Conservation (phyloP, 2,888 invertebrate genomes). For the Clivina fossor region DNA sequence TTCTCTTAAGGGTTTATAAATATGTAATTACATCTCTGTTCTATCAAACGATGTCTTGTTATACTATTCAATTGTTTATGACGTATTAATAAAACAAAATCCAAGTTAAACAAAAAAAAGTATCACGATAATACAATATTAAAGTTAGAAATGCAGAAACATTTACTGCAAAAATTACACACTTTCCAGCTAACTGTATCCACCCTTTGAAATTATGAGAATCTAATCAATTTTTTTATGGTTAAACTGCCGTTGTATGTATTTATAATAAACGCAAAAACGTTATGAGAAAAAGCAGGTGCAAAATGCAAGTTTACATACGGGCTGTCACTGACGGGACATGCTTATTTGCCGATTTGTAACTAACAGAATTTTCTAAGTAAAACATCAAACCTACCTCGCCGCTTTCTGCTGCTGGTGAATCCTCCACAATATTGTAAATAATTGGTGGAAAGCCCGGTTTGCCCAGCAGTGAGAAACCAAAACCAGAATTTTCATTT, state of each 20-base stretch:
- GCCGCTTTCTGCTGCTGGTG: constrained; percentile 88
- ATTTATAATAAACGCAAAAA: constrained; percentile 16
- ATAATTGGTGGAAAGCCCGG: constrained; percentile 91
- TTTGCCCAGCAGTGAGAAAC: constrained; percentile 87
- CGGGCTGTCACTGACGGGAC: constrained; percentile 35
- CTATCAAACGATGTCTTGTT: no score
- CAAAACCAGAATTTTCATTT: constrained; percentile 85
- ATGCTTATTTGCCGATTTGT: constrained; percentile 27
- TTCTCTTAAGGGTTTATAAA: constrained; percentile 8
- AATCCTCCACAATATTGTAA: constrained; percentile 90
- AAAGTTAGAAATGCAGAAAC: constrained; percentile 16
- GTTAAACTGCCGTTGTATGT: constrained; percentile 11
- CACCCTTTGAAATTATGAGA: constrained; percentile 17
- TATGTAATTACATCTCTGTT: constrained; percentile 1
- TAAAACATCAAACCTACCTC: constrained; percentile 81
- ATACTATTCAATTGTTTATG: no score
- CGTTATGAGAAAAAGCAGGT: constrained; percentile 30
- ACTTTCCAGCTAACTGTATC: constrained; percentile 20
- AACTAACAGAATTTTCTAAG: constrained; percentile 9
- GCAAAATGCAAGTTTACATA: constrained; percentile 33
- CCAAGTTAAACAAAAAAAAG: no score
- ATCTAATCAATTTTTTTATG: neutral
- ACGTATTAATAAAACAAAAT: no score
- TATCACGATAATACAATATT: constrained; percentile 20
- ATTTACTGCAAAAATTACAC: constrained; percentile 13